Percentiles rank a stretch among this genome's conserved stretches.
Conservation (phyloP, 2,797 vertebrate genomes). For the Xenopus petersii region DNA sequence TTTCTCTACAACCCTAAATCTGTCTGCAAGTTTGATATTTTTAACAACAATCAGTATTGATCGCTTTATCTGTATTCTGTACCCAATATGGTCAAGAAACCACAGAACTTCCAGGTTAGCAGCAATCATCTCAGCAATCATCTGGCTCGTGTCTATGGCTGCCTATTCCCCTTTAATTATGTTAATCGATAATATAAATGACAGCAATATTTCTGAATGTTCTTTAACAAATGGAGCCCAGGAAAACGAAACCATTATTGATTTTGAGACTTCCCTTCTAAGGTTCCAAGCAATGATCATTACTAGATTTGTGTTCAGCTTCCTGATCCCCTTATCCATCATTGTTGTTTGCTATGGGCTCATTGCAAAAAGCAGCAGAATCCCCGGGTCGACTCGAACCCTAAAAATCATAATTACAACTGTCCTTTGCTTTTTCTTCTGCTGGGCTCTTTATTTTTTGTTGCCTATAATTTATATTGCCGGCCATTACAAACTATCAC, state of each 20-base stretch:
- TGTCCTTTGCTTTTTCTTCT: slow-evolving; percentile 67
- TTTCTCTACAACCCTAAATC: slow-evolving; percentile 69
- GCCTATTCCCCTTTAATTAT: slow-evolving; percentile 42
- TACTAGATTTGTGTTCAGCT: slow-evolving; percentile 62
- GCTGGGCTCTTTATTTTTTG: slow-evolving; percentile 67
- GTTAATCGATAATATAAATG: slow-evolving; percentile 18
- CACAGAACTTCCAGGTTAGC: slow-evolving; percentile 59
- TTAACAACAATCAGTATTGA: slow-evolving; percentile 74
- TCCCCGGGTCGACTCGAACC: slow-evolving; percentile 49
- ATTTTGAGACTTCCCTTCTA: too few relatives aligned
- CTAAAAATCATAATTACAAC: slow-evolving; percentile 58
- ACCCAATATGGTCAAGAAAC: slow-evolving; percentile 76
- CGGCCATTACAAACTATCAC: too few relatives aligned
- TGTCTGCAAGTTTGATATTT: slow-evolving; percentile 78
- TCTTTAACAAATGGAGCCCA: too few relatives aligned
- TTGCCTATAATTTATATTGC: slow-evolving; percentile 52
- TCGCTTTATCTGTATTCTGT: slow-evolving; percentile 67
- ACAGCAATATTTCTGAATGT: too few relatives aligned
- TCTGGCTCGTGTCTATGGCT: slow-evolving; percentile 52
- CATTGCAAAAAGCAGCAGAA: slow-evolving; percentile 54
- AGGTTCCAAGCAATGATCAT: background rate
- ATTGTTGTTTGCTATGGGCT: slow-evolving; percentile 61
- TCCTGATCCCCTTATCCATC: slow-evolving; percentile 64
- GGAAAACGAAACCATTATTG: too few relatives aligned
- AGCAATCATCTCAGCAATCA: slow-evolving; percentile 10